Evolutionary conservation across 2,797 vertebrate species (phyloP).

Genomic region (Eulemur rubriventer): DNA sequence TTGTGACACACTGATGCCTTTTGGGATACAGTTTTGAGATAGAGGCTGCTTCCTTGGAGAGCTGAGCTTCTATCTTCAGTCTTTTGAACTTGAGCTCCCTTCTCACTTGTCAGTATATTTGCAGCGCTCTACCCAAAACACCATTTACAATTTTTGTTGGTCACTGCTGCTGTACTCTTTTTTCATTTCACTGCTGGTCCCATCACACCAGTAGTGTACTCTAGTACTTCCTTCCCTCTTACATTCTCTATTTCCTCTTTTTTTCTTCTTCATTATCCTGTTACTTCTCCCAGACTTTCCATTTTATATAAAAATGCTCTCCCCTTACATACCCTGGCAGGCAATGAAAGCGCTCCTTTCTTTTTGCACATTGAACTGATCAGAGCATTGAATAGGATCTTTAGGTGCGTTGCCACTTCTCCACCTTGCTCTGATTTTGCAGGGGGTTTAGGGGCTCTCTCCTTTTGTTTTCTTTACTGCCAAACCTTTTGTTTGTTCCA

Average conservation of each 20-base stretch:
- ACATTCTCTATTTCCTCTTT: background rate
- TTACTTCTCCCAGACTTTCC: constrained; percentile 1
- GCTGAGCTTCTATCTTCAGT: constrained; percentile 37
- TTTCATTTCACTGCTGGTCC: background rate
- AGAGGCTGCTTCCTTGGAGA: background rate
- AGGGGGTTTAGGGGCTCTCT: background rate
- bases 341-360: constrained; percentile 24
- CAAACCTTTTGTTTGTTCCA: constrained; percentile 35
- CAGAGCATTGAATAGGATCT: background rate
- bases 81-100: background rate
- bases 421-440: background rate
- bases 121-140: constrained; percentile 1
- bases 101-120: constrained; percentile 13
- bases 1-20: background rate
- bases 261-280: constrained; percentile 2
- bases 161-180: background rate
- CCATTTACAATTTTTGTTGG: background rate
- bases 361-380: background rate
- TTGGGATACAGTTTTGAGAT: constrained; percentile 26
- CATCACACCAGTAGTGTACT: constrained; percentile 3
- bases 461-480: background rate
- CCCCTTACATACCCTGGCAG: background rate
- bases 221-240: background rate
- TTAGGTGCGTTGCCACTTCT: background rate
- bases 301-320: constrained; percentile 24